A percentile compares a stretch with the other conserved stretches of the same genome.
Evolutionary conservation across 2,797 vertebrate species (phyloP).

Genomic region (Spea hammondii): DNA sequence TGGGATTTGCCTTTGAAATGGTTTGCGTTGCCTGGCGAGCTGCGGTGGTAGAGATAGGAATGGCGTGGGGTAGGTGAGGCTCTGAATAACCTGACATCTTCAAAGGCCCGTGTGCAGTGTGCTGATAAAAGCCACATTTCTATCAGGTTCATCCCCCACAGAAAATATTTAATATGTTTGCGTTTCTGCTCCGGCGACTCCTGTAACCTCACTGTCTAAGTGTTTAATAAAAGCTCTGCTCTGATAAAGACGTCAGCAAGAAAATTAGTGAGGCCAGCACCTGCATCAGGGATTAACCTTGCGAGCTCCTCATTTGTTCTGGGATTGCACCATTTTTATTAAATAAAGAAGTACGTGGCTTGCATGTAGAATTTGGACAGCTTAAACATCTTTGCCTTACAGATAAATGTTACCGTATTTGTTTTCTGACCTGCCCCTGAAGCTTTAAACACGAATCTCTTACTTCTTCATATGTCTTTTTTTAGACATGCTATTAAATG

Average conservation of each 20-base stretch:
- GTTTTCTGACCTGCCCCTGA: too few species aligned
- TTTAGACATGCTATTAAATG: too few species aligned
- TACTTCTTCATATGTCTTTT: too few species aligned
- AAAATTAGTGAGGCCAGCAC: neutral
- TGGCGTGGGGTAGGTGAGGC: conserved; percentile 27
- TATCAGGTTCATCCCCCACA: neutral
- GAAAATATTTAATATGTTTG: conserved; percentile 27
- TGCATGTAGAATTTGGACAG: too few species aligned
- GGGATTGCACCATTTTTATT: too few species aligned
- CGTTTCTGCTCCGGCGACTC: conserved; percentile 23
- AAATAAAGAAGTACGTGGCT: too few species aligned
- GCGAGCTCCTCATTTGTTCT: neutral
- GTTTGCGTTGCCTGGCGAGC: conserved; percentile 12
- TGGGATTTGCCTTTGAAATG: conserved; percentile 13
- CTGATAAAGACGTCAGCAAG: neutral
- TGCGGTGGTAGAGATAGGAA: conserved; percentile 29
- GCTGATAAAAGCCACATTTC: conserved; percentile 40
- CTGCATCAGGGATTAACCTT: neutral
- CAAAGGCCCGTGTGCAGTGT: conserved; percentile 15
- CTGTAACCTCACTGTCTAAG: neutral
- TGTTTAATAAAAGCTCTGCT: conserved; percentile 1
- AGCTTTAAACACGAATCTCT: too few species aligned
- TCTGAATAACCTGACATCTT: conserved; percentile 25
- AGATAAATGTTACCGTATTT: too few species aligned
- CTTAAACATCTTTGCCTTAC: too few species aligned